phyloP scores from a whole-genome alignment of 2,113 vertebrate genomes.

The Fregetta grallaria region DNA sequence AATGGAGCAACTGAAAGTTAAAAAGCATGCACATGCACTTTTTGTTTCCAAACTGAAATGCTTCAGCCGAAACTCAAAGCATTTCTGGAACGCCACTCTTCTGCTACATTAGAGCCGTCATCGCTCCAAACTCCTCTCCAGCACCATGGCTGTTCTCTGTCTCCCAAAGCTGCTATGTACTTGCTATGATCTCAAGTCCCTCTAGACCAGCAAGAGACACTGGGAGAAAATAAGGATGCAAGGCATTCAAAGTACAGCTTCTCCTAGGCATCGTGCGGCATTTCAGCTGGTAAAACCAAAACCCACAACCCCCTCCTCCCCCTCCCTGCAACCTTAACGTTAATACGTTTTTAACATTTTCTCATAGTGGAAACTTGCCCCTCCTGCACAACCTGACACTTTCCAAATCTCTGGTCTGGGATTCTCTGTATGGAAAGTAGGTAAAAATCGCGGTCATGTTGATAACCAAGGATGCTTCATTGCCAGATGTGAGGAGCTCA shows the following conservation, averaged over 20 bases:
- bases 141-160: background rate
- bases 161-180: background rate
- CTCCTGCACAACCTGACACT: background rate
- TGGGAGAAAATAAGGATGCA: background rate
- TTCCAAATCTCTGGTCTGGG: background rate
- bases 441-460: background rate
- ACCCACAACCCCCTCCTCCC: accelerated
- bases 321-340: background rate
- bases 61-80: background rate
- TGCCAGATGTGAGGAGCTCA: background rate
- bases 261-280: background rate
- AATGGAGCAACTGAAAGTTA: background rate
- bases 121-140: background rate
- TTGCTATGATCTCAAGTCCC: background rate
- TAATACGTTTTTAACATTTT: background rate
- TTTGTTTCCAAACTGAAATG: background rate
- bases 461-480: background rate
- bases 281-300: background rate
- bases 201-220: background rate
- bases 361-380: background rate
- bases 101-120: accelerated
- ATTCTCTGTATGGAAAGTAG: background rate
- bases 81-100: accelerated
- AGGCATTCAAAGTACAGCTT: background rate
- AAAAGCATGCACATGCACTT: background rate